A percentile compares a stretch with the other conserved stretches of the same genome.
Conservation (phyloP, 2,888 invertebrate species). For the Caenorhabditis wallacei region DNA sequence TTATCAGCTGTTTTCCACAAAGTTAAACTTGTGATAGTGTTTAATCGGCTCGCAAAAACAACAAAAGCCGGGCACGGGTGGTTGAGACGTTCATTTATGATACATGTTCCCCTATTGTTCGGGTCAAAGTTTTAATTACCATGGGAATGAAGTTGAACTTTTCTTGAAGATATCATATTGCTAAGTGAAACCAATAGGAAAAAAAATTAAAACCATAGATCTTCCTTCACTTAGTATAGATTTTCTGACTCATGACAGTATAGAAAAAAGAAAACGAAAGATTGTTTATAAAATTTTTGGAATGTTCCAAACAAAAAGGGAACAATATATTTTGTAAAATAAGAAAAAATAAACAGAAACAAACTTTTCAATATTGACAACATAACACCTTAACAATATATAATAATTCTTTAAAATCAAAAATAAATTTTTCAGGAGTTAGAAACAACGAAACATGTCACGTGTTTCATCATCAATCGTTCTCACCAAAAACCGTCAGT, state of each 20-base stretch:
- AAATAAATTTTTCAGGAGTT: constrained; percentile 21
- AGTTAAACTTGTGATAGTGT: constrained; percentile 65
- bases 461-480: constrained; percentile 37
- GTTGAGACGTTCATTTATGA: constrained; percentile 24
- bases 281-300: not conserved
- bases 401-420: not conserved
- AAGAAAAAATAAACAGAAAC: constrained; percentile 18
- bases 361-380: not conserved
- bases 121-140: not conserved
- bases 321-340: not conserved
- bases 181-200: too few relatives aligned
- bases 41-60: constrained; percentile 61
- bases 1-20: constrained; percentile 68
- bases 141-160: too few relatives aligned
- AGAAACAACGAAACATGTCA: constrained; percentile 34
- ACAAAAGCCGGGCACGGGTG: constrained; percentile 33
- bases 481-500: constrained; percentile 7
- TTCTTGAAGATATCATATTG: too few relatives aligned
- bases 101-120: not conserved
- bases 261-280: not conserved
- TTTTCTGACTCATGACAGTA: not conserved
- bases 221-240: too few relatives aligned
- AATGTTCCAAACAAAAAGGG: constrained; percentile 1
- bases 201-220: too few relatives aligned
- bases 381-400: constrained; percentile 15